Conservation (phyloP, 2,797 vertebrate genomes). For the Eulemur mongoz region DNA sequence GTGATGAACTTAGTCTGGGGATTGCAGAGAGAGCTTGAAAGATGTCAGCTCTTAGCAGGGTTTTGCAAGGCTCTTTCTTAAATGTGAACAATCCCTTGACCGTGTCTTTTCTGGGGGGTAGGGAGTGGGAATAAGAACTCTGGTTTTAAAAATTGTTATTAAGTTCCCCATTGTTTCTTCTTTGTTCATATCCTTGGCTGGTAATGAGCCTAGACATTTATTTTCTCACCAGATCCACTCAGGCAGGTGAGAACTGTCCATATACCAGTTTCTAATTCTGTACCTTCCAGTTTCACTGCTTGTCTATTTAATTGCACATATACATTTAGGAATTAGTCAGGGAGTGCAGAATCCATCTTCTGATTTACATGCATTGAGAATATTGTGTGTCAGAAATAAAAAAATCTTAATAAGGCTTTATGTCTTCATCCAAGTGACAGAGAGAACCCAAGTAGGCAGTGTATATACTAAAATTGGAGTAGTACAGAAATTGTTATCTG, state of each 20-base stretch:
- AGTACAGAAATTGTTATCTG: neutral
- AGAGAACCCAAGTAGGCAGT: neutral
- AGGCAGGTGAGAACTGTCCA: neutral
- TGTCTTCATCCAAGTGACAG: conserved; percentile 32
- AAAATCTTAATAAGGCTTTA: conserved; percentile 35
- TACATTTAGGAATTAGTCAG: conserved; percentile 39
- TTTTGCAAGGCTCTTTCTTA: neutral
- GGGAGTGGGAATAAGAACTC: neutral
- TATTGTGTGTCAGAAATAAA: conserved; percentile 48
- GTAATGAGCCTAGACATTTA: neutral
- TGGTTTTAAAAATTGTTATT: neutral
- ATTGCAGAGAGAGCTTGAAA: neutral
- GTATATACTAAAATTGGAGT: neutral
- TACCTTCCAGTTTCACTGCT: conserved; percentile 17
- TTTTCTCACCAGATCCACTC: neutral
- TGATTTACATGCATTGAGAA: conserved; percentile 22
- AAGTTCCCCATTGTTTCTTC: neutral
- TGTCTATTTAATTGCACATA: conserved; percentile 26
- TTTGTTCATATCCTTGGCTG: neutral
- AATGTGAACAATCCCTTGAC: neutral
- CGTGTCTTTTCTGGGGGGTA: neutral
- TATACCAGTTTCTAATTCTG: neutral
- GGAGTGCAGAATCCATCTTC: conserved; percentile 9
- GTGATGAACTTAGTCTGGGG: neutral
- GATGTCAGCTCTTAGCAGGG: neutral